Evolutionary conservation across 2,797 vertebrate genomes (phyloP).

Genomic region (Passerculus sandwichensis): DNA sequence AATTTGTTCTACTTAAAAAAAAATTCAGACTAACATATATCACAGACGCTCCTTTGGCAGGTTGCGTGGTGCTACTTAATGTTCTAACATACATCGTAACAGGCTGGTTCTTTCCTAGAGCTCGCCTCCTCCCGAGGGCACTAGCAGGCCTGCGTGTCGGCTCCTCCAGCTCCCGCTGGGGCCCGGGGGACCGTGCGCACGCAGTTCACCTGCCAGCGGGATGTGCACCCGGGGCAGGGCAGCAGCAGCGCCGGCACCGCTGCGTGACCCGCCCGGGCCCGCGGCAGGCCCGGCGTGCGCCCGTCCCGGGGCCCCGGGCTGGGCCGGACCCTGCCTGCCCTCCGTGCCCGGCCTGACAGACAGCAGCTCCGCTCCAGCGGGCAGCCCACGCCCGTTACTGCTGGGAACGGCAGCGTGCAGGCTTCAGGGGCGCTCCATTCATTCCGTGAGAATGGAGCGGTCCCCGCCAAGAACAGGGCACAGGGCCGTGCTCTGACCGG

Average conservation of each 20-base stretch:
- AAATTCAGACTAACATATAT: background rate
- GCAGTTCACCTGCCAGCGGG: background rate
- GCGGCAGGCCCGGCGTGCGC: background rate
- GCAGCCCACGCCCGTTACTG: background rate
- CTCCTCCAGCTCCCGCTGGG: background rate
- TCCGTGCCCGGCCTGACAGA: accelerated
- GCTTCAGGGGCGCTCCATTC: background rate
- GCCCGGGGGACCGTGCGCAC: accelerated
- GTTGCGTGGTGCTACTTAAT: accelerated
- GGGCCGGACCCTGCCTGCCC: background rate
- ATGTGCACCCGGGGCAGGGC: accelerated
- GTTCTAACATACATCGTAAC: accelerated
- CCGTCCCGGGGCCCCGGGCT: no score
- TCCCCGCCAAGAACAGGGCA: no score
- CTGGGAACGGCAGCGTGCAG: background rate
- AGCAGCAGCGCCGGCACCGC: background rate
- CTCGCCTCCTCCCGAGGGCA: background rate
- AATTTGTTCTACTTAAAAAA: background rate
- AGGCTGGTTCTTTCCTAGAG: background rate
- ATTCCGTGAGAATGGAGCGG: background rate
- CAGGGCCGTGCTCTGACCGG: no score
- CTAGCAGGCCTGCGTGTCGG: accelerated
- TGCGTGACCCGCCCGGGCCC: accelerated
- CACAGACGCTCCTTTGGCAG: accelerated
- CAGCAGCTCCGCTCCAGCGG: background rate